Conservation (phyloP, 2,888 invertebrate species). For the Steromphala cineraria region DNA sequence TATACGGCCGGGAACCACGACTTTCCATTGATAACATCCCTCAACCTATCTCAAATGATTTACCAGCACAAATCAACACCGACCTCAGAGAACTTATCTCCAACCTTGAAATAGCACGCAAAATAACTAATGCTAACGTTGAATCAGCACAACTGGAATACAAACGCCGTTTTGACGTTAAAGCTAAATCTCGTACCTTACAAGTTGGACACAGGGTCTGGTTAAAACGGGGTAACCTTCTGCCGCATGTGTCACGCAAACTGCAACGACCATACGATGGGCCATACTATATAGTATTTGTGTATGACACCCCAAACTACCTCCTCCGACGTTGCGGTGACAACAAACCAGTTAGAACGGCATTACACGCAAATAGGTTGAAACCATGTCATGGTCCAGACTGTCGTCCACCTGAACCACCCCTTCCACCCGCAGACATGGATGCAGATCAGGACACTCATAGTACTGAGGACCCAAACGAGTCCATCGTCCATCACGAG, state of each 20-base stretch:
- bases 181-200: slow-evolving; percentile 1
- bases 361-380: slow-evolving; percentile 3
- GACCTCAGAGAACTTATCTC: neutral
- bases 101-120: neutral
- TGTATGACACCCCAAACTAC: neutral
- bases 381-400: neutral
- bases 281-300: slow-evolving; percentile 11
- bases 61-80: neutral
- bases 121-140: neutral
- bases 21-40: neutral
- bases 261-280: slow-evolving; percentile 7
- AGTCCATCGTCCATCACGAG: too few relatives aligned
- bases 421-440: too few relatives aligned
- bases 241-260: neutral
- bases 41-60: neutral
- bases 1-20: slow-evolving; percentile 18
- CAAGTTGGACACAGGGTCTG: neutral
- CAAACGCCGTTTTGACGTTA: slow-evolving; percentile 4
- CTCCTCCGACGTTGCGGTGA: neutral
- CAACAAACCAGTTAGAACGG: neutral
- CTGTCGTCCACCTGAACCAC: neutral
- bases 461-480: too few relatives aligned
- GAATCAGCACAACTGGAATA: neutral
- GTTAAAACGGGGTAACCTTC: neutral
- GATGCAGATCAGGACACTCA: too few relatives aligned